phyloP scores from a whole-genome alignment of 23 tunicate genomes.

The Styela clava region DNA sequence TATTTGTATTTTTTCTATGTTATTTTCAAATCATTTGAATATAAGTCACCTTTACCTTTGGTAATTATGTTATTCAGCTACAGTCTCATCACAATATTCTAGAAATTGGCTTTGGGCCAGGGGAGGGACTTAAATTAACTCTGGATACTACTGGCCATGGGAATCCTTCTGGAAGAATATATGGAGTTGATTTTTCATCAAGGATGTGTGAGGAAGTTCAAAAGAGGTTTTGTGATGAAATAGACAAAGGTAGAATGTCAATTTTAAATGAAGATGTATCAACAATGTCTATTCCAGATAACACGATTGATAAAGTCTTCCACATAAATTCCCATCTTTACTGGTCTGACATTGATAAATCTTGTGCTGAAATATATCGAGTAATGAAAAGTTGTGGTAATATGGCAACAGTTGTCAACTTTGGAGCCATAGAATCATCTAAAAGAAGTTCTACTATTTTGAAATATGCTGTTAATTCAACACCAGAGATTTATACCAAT shows the following conservation, averaged over 20 bases:
- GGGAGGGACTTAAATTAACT: background rate
- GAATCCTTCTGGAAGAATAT: background rate
- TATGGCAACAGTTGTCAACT: background rate
- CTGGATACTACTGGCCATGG: background rate
- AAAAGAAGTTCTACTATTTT: background rate
- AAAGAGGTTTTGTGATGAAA: background rate
- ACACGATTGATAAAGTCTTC: background rate
- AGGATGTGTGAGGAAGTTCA: background rate
- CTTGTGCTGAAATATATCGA: background rate
- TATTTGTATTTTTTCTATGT: too few relatives aligned
- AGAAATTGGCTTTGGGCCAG: background rate
- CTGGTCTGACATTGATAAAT: background rate
- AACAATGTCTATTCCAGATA: background rate
- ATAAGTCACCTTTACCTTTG: too few relatives aligned
- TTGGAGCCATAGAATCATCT: background rate
- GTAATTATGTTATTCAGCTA: too few relatives aligned
- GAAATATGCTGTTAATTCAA: background rate
- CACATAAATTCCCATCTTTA: background rate
- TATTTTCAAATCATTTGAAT: too few relatives aligned
- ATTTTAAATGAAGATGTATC: background rate
- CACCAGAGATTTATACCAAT: background rate
- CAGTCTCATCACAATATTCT: background rate
- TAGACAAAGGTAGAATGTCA: background rate
- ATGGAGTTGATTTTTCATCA: background rate
- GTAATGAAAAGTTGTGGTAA: background rate